Percentiles rank a stretch among this genome's conserved stretches.
phyloP scores from a whole-genome alignment of 2,113 vertebrate species.

The Gadus macrocephalus region DNA sequence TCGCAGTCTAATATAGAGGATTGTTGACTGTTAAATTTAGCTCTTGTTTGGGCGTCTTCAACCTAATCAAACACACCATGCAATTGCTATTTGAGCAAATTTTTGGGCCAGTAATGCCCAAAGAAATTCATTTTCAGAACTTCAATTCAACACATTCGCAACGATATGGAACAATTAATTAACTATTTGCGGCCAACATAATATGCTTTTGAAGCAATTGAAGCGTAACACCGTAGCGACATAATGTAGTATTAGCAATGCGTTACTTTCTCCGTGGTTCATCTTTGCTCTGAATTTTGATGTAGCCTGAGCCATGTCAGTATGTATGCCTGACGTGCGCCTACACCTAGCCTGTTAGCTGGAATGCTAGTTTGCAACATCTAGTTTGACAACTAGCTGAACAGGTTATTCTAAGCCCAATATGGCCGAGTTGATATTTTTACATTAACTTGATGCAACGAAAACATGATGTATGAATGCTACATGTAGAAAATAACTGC shows the following conservation, averaged over 20 bases:
- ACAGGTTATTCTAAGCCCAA: conserved; percentile 45
- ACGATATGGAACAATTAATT: neutral
- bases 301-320: conserved; percentile 15
- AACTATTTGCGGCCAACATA: too few species aligned
- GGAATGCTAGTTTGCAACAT: conserved; percentile 43
- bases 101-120: too few species aligned
- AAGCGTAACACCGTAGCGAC: too few species aligned
- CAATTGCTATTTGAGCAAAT: too few species aligned
- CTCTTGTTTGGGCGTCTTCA: neutral
- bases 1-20: too few species aligned
- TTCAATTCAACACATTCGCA: neutral
- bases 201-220: neutral
- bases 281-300: neutral
- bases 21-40: neutral
- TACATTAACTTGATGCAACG: too few species aligned
- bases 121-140: neutral
- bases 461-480: neutral
- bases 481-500: neutral
- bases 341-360: conserved; percentile 57
- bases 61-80: too few species aligned
- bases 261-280: neutral
- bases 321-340: conserved; percentile 26
- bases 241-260: neutral
- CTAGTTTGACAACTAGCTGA: conserved; percentile 55
- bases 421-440: neutral